Evolutionary conservation across 2,113 vertebrate genomes (phyloP).

Genomic region (Coturnix japonica): DNA sequence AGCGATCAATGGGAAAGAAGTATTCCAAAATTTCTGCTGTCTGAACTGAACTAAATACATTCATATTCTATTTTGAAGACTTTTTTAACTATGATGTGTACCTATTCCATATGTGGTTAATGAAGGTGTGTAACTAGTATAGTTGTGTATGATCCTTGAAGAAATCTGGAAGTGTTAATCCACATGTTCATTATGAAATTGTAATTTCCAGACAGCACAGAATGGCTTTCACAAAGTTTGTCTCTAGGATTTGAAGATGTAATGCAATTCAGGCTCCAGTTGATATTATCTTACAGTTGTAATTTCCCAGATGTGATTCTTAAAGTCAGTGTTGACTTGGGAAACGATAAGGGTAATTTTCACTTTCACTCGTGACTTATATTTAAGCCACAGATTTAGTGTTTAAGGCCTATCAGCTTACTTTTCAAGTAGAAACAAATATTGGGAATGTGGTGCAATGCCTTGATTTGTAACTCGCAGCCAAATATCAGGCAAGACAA

Average conservation of each 20-base stretch:
- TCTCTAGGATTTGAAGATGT: neutral
- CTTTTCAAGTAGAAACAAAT: neutral
- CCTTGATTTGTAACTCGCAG: slow-evolving; percentile 1
- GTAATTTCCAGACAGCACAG: neutral
- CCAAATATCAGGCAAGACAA: neutral
- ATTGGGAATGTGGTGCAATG: neutral
- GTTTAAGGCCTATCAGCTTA: neutral
- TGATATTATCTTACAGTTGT: neutral
- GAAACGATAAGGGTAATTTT: neutral
- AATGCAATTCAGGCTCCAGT: neutral
- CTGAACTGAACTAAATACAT: neutral
- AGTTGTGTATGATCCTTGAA: neutral
- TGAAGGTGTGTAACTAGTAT: neutral
- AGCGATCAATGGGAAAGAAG: neutral
- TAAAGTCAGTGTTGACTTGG: neutral
- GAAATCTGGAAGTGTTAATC: neutral
- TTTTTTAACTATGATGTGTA: neutral
- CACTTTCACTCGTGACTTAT: neutral
- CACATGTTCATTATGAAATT: neutral
- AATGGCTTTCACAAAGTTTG: neutral
- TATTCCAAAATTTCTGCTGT: neutral
- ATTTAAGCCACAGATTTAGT: neutral
- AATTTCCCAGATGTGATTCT: neutral
- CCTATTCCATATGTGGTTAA: neutral
- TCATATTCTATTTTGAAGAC: neutral